phyloP scores from a whole-genome alignment of 2,888 invertebrate species.

The Lasioglossum pauxillum region DNA sequence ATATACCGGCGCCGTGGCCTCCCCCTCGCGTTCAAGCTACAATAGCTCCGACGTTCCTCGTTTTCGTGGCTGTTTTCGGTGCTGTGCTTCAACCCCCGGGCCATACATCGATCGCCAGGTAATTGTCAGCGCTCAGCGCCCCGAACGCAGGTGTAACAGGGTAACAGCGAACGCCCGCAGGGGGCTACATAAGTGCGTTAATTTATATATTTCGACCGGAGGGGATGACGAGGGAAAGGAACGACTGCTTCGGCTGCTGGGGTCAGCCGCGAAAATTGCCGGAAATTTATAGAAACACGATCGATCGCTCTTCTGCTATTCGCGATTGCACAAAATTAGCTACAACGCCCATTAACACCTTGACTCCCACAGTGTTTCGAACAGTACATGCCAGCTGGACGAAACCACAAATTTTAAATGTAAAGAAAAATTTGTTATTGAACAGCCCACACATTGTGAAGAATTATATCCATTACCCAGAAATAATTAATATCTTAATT shows the following conservation, averaged over 20 bases:
- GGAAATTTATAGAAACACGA: conserved; percentile 29
- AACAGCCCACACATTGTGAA: too few relatives aligned
- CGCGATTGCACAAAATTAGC: not conserved
- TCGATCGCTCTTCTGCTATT: not conserved
- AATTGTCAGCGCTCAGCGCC: conserved; percentile 84
- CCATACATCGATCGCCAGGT: conserved; percentile 83
- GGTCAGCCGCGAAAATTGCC: conserved; percentile 39
- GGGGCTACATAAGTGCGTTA: conserved; percentile 79
- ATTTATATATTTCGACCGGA: conserved; percentile 67
- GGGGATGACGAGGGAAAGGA: conserved; percentile 37
- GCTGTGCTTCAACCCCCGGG: conserved; percentile 75
- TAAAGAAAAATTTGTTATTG: too few relatives aligned
- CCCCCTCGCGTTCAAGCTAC: conserved; percentile 67
- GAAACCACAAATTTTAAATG: too few relatives aligned
- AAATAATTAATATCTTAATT: too few relatives aligned
- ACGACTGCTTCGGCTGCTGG: conserved; percentile 41
- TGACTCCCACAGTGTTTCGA: too few relatives aligned
- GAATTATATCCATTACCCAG: not conserved
- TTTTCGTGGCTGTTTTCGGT: conserved; percentile 75
- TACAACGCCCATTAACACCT: too few relatives aligned
- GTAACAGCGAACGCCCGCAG: conserved; percentile 72
- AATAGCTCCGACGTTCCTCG: conserved; percentile 68
- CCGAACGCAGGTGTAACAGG: conserved; percentile 80
- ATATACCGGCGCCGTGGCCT: conserved; percentile 68
- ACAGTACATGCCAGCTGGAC: too few relatives aligned